Evolutionary conservation across 1,140 invertebrate genomes (phyloP).

Genomic region (Lutraria rhynchaena): DNA sequence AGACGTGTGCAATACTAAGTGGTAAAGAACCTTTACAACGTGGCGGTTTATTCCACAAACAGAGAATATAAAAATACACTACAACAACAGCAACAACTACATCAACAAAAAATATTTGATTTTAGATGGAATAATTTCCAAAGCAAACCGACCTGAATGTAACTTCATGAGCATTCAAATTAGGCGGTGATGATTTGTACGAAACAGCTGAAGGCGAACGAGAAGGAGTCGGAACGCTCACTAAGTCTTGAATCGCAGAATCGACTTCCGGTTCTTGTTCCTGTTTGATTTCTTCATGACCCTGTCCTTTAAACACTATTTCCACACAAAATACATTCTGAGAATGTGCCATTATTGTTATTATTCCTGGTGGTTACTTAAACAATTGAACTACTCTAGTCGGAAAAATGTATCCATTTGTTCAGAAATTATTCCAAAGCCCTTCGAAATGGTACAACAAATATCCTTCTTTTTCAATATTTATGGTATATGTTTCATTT

Average conservation of each 20-base stretch:
- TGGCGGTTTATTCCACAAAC: no score
- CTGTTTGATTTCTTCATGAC: neutral
- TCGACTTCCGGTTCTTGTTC: neutral
- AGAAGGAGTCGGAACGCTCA: neutral
- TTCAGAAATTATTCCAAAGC: conserved; percentile 1
- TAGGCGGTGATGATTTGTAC: neutral
- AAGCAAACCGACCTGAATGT: conserved; percentile 7
- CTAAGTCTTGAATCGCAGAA: neutral
- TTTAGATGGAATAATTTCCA: no score
- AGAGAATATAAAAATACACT: no score
- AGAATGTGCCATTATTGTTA: conserved; percentile 1
- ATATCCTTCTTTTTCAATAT: neutral
- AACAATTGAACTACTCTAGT: no score
- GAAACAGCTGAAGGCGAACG: neutral
- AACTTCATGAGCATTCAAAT: neutral
- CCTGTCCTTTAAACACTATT: conserved; percentile 26
- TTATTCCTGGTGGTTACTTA: no score
- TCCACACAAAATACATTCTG: conserved; percentile 25
- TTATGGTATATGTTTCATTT: neutral
- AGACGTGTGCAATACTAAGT: no score
- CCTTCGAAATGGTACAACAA: neutral
- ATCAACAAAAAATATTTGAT: no score
- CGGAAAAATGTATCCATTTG: no score
- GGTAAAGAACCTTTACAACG: no score
- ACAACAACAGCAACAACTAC: no score